These are phyloP conservation scores for Mesocricetus auratus DNA, from an alignment of 2,113 vertebrate genomes.

Conservation along the genomic window DNA sequence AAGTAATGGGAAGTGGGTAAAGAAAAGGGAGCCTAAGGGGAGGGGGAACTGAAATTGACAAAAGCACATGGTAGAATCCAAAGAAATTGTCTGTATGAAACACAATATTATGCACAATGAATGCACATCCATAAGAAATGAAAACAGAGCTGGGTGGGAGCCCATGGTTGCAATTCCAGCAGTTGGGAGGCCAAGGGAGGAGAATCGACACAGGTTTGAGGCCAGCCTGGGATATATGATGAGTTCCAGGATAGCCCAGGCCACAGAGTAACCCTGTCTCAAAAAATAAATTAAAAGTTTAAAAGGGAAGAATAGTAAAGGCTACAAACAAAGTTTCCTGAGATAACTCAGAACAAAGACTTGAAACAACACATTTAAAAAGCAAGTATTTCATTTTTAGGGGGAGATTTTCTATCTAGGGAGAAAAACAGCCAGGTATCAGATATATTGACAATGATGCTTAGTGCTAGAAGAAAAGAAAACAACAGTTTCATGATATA, in stretches of 20 bases:
- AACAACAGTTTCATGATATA: constrained; percentile 1
- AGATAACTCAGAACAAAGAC: constrained; percentile 48
- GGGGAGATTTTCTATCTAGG: not conserved
- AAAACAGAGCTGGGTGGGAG: not conserved
- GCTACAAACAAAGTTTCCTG: constrained; percentile 38
- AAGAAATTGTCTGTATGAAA: not conserved
- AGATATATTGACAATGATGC: not conserved
- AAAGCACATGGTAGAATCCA: not conserved
- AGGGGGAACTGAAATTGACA: not conserved
- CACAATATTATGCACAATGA: not conserved
- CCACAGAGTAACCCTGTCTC: not conserved
- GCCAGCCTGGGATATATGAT: not conserved
- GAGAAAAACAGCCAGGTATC: constrained; percentile 33
- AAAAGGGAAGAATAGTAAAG: not conserved
- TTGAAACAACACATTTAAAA: constrained; percentile 54
- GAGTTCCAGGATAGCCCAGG: not conserved
- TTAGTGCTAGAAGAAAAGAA: constrained; percentile 42
- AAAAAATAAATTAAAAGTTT: constrained; percentile 34
- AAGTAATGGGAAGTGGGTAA: not conserved
- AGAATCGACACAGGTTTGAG: not conserved
- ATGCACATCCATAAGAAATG: not conserved
- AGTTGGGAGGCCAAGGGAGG: not conserved
- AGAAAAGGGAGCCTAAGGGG: not conserved
- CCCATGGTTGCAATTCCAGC: not conserved
- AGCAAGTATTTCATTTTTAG: not conserved